Conservation (phyloP, 2,888 invertebrate species). For the Lypha dubia region DNA sequence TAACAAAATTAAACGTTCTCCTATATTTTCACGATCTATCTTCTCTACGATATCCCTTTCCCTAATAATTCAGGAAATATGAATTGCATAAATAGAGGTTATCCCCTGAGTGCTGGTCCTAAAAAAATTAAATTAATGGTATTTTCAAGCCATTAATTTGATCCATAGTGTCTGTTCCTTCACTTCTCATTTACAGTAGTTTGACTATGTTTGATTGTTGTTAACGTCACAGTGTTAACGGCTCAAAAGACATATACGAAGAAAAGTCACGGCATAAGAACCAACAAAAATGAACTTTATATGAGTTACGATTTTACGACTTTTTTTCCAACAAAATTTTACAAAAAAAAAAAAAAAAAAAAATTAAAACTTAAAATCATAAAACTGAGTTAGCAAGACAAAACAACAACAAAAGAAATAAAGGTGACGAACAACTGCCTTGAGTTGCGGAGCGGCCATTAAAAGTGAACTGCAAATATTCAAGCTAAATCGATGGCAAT, state of each 20-base stretch:
- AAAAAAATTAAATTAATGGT: too few species aligned
- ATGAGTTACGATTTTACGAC: constrained; percentile 74
- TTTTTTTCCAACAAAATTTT: constrained; percentile 27
- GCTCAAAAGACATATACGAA: constrained; percentile 52
- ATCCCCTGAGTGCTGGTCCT: too few species aligned
- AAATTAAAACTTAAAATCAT: constrained; percentile 17
- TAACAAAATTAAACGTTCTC: too few species aligned
- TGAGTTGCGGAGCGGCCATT: constrained; percentile 56
- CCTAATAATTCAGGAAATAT: too few species aligned
- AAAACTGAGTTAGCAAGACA: constrained; percentile 22
- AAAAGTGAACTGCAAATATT: constrained; percentile 50
- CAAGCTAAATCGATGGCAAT: constrained; percentile 70
- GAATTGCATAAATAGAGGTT: too few species aligned
- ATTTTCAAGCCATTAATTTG: too few species aligned
- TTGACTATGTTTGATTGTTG: constrained; percentile 62
- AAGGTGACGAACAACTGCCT: constrained; percentile 31
- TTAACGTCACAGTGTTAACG: constrained; percentile 69
- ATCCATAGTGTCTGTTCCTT: constrained; percentile 22
- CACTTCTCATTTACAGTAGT: constrained; percentile 27
- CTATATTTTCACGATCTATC: too few species aligned
- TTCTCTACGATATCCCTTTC: too few species aligned
- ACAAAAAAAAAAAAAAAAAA: constrained; percentile 32
- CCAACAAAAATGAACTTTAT: constrained; percentile 71
- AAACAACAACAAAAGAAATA: too few species aligned
- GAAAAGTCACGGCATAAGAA: constrained; percentile 73